Evolutionary conservation across 2,113 vertebrate genomes (phyloP), one percentile per base, ranked within the genome.

Genomic region (Coracopsis vasa): DNA sequence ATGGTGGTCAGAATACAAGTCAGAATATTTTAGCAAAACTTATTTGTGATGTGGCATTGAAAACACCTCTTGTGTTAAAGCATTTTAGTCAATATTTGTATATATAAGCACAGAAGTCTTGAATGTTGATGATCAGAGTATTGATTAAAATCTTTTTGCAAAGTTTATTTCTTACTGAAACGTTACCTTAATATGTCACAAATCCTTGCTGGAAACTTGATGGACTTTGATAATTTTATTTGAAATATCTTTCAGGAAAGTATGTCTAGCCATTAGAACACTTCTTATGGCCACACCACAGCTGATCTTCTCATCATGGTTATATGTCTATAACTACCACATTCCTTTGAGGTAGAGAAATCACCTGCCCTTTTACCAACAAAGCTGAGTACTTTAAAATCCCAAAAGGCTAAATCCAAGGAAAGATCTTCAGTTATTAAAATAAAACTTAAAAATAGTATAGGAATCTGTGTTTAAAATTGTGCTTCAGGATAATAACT

Each of bases 1-100:
- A 62, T 35, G 25, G 35, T 64, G 24, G 16, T 42, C 42, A 79
- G 93, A 95, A 95, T 96, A 95, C 33, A 96, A 83, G 96, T 94
- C 80, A 94, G 86, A 94, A 87, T 70, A 13, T 61, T 94, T 69
- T 88, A 88, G 21, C 64, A 61, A 84, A 28, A 62, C 56, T 66
- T 53, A 37, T 51, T 65, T 72, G 13, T 48, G 66, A 29, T 41
- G 10, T 67, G 92, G 35, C 29, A 42, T 29, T 88, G 84, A 95
- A 86, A 90, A 29, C 23, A 61, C 87, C 94, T 95, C 70, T 53
- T 65, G 37, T 47, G 64, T 58, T 28, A 45, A 81, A 90, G 6
- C 2, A 29, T 86, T 94, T 95, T 37, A 78, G 67, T 69, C 39
- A 88, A 28, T 47, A 74, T 19, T 27, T 70, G n/a, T 66, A 85